Base-by-base conservation (phyloP, 2,888 invertebrate genomes). In the Dicyrtoma fusca region DNA sequence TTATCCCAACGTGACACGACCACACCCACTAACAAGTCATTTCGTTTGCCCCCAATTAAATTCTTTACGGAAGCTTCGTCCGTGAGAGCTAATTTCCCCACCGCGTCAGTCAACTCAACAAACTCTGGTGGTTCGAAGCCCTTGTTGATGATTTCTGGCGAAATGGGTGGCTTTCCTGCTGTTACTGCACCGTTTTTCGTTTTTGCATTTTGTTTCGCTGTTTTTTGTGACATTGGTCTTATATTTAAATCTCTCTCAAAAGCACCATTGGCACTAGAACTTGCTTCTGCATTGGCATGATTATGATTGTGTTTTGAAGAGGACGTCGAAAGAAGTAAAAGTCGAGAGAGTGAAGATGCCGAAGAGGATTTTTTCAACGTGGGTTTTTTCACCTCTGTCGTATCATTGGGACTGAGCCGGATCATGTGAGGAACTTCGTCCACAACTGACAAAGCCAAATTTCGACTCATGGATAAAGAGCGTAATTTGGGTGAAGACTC, bases 1-100 rank as follows among this genome's bases (percentile, higher is more conserved):
- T 80, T 80, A 44, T 79, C 79, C 80, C 80, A 80, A 10, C 77
- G 68, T 3, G 77, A 78, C 1, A 80, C 78, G 0, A 80, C 78
- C 34, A 79, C 70, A 3, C 79, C 79, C 6, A 76, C 72, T 14
- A 79, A 59, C 19, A 80, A 23, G 8, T 77, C 77, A 63, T 75
- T 77, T 62, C 69, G 55, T 34, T 69, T 72, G 13, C 71, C 71
- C 1, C 49, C 66, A 44, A 71, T 62, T 25, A 44, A 26, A n/a
- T 65, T 64, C 19, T 65, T 65, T 5, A 71, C 65, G n/a, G 62
- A 34, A 2, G 69, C 61, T 62, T 70, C 69, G n/a, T 62, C 69
- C 10, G 63, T 14, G 8, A 63, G n/a, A 11, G 63, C 51, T 51
- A 66, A 45, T 57, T 47, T 42, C 8, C 42, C 57, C 1, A 57